Evolutionary conservation across 2,797 vertebrate genomes (phyloP), one percentile per base, ranked within the genome.

Genomic region (Falco peregrinus): DNA sequence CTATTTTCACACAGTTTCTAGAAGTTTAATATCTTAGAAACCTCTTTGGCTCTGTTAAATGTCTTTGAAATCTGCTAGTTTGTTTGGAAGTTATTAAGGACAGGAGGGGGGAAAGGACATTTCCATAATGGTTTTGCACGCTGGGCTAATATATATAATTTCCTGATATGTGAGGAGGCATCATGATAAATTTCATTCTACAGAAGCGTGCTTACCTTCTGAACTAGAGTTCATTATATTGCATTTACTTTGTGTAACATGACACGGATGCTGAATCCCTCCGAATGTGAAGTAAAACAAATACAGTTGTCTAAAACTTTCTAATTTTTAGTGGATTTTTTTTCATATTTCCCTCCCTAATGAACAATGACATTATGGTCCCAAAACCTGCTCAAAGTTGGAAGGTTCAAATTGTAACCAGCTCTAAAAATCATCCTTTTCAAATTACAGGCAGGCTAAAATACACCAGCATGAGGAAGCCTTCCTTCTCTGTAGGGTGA

Each of bases 381-480:
- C 50, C n/a, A 50, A 68, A 90, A 87, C 33, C 39, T 87, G 48
- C 75, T 85, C 43, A 6, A 5, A 1, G 0, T 13, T 91, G n/a
- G 50, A 85, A 68, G 43, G 33, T 65, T 92, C 87, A 78, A 92
- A 91, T 86, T 95, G 48, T 70, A 93, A 79, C 56, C 89, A 90
- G 61, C 84, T 91, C 82, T 86, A 67, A 95, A 94, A 93, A 53
- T 86, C 90, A 94, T 83, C 79, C 82, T 76, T 92, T 94, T 94
- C 56, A 73, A 93, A 93, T 95, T 90, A 84, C 12, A 56, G 69
- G 24, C 56, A 45, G 43, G 48, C 65, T 85, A 41, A 73, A 95
- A 56, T 15, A 41, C 13, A 70, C 25, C 50, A 89, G 67, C 57
- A 64, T 51, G 61, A 82, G 87, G 64, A 69, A 83, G 68, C 50